A percentile compares a stretch with the other conserved stretches of the same genome.
phyloP scores from a whole-genome alignment of 2,888 invertebrate genomes.

The Drosophila antonietae region DNA sequence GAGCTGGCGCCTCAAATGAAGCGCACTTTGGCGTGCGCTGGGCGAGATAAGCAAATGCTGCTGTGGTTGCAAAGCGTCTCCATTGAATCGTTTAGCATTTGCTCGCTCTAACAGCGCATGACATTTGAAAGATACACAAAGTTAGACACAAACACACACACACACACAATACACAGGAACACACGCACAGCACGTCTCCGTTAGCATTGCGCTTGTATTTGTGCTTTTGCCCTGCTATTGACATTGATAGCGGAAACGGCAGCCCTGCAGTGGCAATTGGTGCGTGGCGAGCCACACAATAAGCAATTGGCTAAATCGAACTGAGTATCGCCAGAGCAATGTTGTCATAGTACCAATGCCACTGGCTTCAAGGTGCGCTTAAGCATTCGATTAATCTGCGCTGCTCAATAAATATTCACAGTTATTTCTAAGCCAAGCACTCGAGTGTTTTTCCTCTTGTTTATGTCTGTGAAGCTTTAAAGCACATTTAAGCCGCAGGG shows the following conservation, averaged over 20 bases:
- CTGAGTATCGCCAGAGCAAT: constrained; percentile 35
- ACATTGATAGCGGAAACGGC: constrained; percentile 67
- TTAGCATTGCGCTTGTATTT: constrained; percentile 30
- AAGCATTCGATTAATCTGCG: constrained; percentile 2
- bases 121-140: constrained; percentile 67
- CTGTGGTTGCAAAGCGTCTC: constrained; percentile 61
- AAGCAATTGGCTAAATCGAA: constrained; percentile 47
- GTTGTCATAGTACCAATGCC: constrained; percentile 7
- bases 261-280: constrained; percentile 45
- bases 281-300: constrained; percentile 54
- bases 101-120: constrained; percentile 76
- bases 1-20: constrained; percentile 69
- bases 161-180: background rate
- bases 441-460: background rate
- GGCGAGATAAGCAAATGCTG: constrained; percentile 72
- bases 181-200: constrained; percentile 18
- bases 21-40: constrained; percentile 71
- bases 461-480: background rate
- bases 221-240: constrained; percentile 46
- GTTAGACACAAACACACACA: constrained; percentile 25
- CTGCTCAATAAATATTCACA: background rate
- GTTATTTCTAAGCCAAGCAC: background rate
- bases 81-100: constrained; percentile 70
- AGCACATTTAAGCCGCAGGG: too few species aligned
- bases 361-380: constrained; percentile 9